Percentiles rank a stretch among this genome's conserved stretches.
phyloP scores from a whole-genome alignment of 2,113 vertebrate species.

The Galemys pyrenaicus region DNA sequence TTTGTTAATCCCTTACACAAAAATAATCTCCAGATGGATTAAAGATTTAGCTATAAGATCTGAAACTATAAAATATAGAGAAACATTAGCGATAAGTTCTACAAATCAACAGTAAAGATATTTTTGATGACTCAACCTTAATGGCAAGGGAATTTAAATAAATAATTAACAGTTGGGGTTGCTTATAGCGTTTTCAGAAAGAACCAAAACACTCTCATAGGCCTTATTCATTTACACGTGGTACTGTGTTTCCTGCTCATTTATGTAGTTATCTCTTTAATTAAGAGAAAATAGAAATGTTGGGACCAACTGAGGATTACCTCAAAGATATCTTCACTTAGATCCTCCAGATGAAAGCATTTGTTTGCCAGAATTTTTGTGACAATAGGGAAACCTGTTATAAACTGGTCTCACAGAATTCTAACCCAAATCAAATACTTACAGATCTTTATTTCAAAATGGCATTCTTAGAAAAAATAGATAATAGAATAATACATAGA shows the following conservation, averaged over 20 bases:
- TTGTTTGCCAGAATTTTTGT: not conserved
- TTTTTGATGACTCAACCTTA: too few relatives aligned
- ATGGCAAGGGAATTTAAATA: too few relatives aligned
- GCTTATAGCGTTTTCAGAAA: conserved; percentile 31
- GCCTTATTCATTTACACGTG: conserved; percentile 25
- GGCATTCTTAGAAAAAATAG: not conserved
- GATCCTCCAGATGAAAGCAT: not conserved
- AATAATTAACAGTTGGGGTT: too few relatives aligned
- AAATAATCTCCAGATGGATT: too few relatives aligned
- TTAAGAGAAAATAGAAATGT: not conserved
- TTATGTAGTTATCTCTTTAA: not conserved
- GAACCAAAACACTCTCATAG: not conserved
- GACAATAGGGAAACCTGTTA: too few relatives aligned
- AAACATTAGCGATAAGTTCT: too few relatives aligned
- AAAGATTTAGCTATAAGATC: too few relatives aligned
- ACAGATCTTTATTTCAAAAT: conserved; percentile 25
- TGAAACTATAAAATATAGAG: too few relatives aligned
- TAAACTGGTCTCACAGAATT: not conserved
- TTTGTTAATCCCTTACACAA: too few relatives aligned
- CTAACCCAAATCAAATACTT: not conserved
- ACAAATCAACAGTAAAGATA: too few relatives aligned
- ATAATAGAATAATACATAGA: not conserved
- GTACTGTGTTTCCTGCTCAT: not conserved
- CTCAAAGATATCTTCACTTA: not conserved
- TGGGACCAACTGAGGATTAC: not conserved